A percentile compares a stretch with the other conserved stretches of the same genome.
These are phyloP conservation scores for Merluccius polli DNA, from an alignment of 2,797 vertebrate genomes.

Conservation along the genomic window DNA sequence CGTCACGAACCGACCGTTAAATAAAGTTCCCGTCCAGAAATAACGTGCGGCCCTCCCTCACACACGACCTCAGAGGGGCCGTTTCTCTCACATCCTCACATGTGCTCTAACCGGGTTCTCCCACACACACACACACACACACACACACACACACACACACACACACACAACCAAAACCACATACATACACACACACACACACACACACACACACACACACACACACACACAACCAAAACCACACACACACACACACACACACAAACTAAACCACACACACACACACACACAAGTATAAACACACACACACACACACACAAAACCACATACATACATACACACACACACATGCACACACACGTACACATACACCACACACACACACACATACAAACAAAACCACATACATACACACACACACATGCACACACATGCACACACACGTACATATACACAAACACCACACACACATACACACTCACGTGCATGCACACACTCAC, in stretches of 20 bases:
- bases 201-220: background rate
- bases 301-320: background rate
- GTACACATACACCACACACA: conserved; percentile 17
- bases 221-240: background rate
- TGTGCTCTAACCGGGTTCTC: conserved; percentile 29
- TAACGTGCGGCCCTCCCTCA: conserved; percentile 45
- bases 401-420: background rate
- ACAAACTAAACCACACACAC: background rate
- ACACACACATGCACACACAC: conserved; percentile 12
- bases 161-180: background rate
- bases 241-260: conserved; percentile 4
- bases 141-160: background rate
- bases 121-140: conserved; percentile 16
- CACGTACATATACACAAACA: background rate
- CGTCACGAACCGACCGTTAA: conserved; percentile 29
- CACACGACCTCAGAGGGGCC: conserved; percentile 38
- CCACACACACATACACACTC: background rate
- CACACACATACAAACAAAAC: conserved; percentile 3
- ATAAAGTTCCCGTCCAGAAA: conserved; percentile 42
- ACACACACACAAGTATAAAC: background rate
- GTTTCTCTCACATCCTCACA: conserved; percentile 26
- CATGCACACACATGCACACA: background rate
- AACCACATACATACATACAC: background rate
- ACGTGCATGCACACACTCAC: conserved; percentile 15
- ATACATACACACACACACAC: conserved; percentile 11